Evolutionary conservation across 2,888 invertebrate species (phyloP).

Genomic region (Spilosoma lubricipeda): DNA sequence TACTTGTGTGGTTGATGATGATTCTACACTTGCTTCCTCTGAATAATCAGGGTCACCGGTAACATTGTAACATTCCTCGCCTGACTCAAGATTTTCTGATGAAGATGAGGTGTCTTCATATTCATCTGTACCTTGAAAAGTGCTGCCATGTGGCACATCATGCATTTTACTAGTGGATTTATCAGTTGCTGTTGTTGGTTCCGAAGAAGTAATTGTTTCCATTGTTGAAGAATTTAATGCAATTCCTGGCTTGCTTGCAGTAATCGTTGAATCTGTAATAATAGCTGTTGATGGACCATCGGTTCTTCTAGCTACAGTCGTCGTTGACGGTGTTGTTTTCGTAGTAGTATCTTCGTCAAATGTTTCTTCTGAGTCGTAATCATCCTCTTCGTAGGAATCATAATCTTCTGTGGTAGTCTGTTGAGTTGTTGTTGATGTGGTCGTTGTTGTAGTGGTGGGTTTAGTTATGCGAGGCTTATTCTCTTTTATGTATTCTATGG

Average conservation of each 20-base stretch:
- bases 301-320: background rate
- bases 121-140: background rate
- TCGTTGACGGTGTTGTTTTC: background rate
- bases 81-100: slow-evolving; percentile 4
- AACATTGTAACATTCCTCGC: slow-evolving; percentile 4
- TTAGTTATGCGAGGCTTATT: slow-evolving; percentile 41
- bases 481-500: slow-evolving; percentile 60
- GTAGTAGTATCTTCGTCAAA: background rate
- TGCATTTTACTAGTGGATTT: background rate
- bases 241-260: slow-evolving; percentile 6
- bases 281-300: background rate
- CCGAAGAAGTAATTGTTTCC: background rate
- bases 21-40: slow-evolving; percentile 1
- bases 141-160: background rate
- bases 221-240: background rate
- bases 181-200: background rate
- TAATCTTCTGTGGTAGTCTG: slow-evolving; percentile 15
- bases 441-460: slow-evolving; percentile 37
- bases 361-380: slow-evolving; percentile 9
- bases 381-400: slow-evolving; percentile 12
- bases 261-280: background rate
- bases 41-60: background rate
- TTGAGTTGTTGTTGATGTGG: slow-evolving; percentile 18
- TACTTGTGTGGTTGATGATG: background rate
- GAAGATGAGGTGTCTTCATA: slow-evolving; percentile 2